phyloP scores from a whole-genome alignment of 2,113 vertebrate genomes.

The Pachyramphus minor region DNA sequence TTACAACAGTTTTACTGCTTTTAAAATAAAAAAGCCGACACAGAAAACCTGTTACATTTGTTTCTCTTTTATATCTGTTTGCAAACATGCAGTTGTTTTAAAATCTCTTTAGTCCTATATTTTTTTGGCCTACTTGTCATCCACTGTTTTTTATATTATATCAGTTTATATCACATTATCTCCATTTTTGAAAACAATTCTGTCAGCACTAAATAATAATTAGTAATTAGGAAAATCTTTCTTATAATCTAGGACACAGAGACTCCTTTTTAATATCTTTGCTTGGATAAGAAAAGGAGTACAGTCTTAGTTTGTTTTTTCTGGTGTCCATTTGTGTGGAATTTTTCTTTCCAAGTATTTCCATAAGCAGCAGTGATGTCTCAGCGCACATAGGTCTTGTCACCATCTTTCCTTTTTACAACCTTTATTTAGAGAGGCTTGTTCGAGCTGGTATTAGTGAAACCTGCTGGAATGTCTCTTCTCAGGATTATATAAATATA shows the following conservation, averaged over 20 bases:
- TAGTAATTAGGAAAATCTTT: background rate
- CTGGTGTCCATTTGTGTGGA: background rate
- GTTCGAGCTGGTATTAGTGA: background rate
- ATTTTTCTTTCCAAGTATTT: background rate
- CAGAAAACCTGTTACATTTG: background rate
- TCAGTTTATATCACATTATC: background rate
- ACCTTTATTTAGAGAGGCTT: background rate
- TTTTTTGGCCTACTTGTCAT: background rate
- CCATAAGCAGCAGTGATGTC: background rate
- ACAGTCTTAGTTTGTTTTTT: background rate
- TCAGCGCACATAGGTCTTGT: background rate
- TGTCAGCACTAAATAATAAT: background rate
- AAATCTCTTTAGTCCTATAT: background rate
- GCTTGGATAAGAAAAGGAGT: background rate
- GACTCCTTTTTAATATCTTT: background rate
- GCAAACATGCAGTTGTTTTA: background rate
- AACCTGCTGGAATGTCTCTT: background rate
- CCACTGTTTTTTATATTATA: background rate
- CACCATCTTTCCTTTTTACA: background rate
- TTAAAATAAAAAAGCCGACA: background rate
- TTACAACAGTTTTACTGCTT: background rate
- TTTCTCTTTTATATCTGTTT: background rate
- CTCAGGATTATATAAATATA: background rate
- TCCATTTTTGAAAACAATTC: background rate
- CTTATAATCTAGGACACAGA: background rate